phyloP scores from a whole-genome alignment of 2,113 vertebrate species.

The Cyrtonyx montezumae region DNA sequence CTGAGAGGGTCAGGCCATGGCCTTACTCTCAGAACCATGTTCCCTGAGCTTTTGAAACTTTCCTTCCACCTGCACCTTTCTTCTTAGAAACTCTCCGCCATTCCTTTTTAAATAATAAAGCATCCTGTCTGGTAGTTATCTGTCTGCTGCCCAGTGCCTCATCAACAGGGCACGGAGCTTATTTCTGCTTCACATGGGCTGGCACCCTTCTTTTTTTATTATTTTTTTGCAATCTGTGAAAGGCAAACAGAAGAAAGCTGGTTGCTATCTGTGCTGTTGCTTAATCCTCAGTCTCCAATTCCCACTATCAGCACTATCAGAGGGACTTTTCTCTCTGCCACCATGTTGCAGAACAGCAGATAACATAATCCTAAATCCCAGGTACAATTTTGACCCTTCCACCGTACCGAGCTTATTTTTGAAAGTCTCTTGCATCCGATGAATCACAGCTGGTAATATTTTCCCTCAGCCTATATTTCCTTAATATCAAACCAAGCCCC shows the following conservation, averaged over 20 bases:
- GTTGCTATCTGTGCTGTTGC: conserved; percentile 46
- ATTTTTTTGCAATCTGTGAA: not conserved
- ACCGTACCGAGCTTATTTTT: not conserved
- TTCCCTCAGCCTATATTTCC: conserved; percentile 22
- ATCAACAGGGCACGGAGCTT: not conserved
- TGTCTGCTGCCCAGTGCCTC: not conserved
- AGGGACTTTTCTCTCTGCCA: conserved; percentile 57
- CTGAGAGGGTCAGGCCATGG: not conserved
- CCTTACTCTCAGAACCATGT: not conserved
- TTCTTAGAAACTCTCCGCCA: not conserved
- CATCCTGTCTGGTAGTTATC: not conserved
- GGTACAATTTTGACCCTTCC: conserved; percentile 39
- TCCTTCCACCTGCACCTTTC: not conserved
- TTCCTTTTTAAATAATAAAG: conserved; percentile 5
- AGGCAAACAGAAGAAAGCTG: conserved; percentile 50
- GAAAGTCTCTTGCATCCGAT: conserved; percentile 61
- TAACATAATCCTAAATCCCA: conserved; percentile 74
- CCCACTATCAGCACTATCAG: conserved; percentile 35
- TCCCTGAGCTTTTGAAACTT: conserved; percentile 1
- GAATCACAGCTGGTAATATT: conserved; percentile 45
- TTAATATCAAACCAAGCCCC: conserved; percentile 32
- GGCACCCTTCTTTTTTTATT: not conserved
- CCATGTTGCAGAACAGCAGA: conserved; percentile 68
- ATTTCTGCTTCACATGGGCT: not conserved
- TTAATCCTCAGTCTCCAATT: conserved; percentile 70